Percentiles rank a stretch among this genome's conserved stretches.
phyloP scores from a whole-genome alignment of 2,113 vertebrate genomes.

The Lanius collurio region DNA sequence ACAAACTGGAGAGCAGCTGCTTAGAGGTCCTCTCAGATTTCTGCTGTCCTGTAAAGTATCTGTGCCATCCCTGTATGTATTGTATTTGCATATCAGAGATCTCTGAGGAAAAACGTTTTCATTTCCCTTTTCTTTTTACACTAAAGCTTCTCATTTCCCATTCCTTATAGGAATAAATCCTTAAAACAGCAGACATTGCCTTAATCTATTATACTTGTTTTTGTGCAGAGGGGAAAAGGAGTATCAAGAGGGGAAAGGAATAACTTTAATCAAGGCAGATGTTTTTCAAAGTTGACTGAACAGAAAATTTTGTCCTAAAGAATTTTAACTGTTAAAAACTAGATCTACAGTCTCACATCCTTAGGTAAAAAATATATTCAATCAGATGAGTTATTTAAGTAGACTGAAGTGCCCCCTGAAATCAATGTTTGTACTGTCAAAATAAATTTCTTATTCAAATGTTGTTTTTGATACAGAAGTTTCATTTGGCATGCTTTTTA shows the following conservation, averaged over 20 bases:
- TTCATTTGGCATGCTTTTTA: background rate
- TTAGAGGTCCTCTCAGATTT: background rate
- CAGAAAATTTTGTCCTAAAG: background rate
- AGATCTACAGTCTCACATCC: background rate
- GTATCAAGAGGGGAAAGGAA: background rate
- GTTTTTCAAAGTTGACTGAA: background rate
- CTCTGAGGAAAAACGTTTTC: background rate
- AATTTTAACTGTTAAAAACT: background rate
- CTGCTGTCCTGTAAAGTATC: background rate
- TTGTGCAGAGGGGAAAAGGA: background rate
- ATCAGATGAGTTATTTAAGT: background rate
- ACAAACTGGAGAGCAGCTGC: background rate
- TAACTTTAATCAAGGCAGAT: background rate
- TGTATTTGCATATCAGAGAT: background rate
- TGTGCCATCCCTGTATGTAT: background rate
- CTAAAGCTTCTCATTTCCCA: background rate
- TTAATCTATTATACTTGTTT: background rate
- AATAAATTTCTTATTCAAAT: background rate
- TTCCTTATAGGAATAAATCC: background rate
- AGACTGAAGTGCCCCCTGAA: background rate
- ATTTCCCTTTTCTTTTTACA: background rate
- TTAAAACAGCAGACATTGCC: background rate
- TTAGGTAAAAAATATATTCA: background rate
- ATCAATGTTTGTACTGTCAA: background rate
- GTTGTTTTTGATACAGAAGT: background rate